phyloP scores from a whole-genome alignment of 2,113 vertebrate species.

The Rhinoderma darwinii region DNA sequence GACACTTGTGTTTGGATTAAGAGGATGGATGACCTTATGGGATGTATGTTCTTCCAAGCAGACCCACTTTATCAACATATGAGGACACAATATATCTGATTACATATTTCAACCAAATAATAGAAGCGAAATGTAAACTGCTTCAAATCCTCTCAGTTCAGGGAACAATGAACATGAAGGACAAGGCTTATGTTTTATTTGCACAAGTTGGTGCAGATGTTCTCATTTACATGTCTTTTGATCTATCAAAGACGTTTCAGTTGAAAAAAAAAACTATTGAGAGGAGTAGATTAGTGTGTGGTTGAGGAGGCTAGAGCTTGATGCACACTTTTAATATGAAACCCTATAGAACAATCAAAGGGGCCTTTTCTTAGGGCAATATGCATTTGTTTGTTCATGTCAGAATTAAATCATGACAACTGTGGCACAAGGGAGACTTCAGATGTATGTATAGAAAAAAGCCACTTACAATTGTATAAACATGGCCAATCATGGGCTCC shows the following conservation, averaged over 20 bases:
- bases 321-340: conserved; percentile 15
- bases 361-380: not conserved
- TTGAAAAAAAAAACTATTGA: conserved; percentile 27
- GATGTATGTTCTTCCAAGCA: conserved; percentile 16
- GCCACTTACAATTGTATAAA: not conserved
- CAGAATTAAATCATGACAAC: not conserved
- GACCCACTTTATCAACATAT: not conserved
- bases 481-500: not conserved
- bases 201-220: conserved; percentile 21
- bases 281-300: not conserved
- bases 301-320: not conserved
- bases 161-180: conserved; percentile 17
- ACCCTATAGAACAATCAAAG: not conserved
- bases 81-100: conserved; percentile 7
- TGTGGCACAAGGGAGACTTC: not conserved
- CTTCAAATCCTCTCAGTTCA: conserved; percentile 18
- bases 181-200: conserved; percentile 31
- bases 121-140: not conserved
- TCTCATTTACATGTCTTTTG: conserved; percentile 51
- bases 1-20: conserved; percentile 11
- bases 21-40: not conserved
- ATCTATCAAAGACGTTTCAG: conserved; percentile 42
- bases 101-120: conserved; percentile 1
- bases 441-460: not conserved
- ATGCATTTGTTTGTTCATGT: not conserved